These are phyloP conservation scores for Vannuccia rotundouncinata DNA, from an alignment of 2,888 invertebrate genomes.

Conservation along the genomic window DNA sequence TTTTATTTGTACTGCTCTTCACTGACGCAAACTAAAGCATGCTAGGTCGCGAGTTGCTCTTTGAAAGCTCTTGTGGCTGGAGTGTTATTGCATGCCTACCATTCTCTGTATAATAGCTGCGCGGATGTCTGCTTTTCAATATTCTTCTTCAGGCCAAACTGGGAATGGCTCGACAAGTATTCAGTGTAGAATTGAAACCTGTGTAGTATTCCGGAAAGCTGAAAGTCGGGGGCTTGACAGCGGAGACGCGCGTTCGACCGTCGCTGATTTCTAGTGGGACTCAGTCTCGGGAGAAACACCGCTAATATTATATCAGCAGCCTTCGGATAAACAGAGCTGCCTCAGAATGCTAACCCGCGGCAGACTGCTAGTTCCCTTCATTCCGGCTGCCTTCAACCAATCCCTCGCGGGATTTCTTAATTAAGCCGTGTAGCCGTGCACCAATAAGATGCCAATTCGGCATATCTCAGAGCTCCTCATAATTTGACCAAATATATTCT, in stretches of 20 bases:
- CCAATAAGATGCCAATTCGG: too few species aligned
- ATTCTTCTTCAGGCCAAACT: not conserved
- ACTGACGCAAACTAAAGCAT: not conserved
- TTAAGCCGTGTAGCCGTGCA: not conserved
- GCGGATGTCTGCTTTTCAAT: not conserved
- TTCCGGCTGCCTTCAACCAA: not conserved
- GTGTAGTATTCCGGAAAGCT: not conserved
- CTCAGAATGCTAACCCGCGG: not conserved
- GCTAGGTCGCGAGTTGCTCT: too few species aligned
- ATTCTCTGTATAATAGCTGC: not conserved
- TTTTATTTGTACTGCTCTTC: not conserved
- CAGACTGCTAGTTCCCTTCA: not conserved
- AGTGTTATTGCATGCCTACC: not conserved
- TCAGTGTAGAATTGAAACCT: not conserved
- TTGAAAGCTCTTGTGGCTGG: not conserved
- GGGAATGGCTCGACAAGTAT: not conserved
- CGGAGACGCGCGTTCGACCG: not conserved
- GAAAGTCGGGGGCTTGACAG: not conserved
- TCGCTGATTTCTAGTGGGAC: constrained; percentile 22
- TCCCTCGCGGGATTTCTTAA: constrained; percentile 23
- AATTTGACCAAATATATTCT: too few species aligned
- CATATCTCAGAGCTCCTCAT: too few species aligned
- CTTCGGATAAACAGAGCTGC: not conserved
- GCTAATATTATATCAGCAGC: not conserved
- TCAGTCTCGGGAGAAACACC: not conserved